Conservation (phyloP, 2,113 vertebrate species). For the Megaleporinus macrocephalus region DNA sequence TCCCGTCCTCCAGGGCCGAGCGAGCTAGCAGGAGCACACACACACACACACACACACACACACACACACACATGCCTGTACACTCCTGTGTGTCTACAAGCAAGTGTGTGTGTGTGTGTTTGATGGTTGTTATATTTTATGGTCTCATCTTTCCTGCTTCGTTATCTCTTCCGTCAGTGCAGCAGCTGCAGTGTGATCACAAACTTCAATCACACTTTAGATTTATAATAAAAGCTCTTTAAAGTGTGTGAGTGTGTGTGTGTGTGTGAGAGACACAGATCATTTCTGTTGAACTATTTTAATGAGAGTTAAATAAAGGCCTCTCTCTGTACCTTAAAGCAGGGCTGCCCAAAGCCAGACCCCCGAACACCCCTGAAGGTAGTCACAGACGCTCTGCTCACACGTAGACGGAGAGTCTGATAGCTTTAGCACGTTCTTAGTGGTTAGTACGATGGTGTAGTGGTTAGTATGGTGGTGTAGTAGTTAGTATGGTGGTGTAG, state of each 20-base stretch:
- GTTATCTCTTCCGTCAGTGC: not conserved
- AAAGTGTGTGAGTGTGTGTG: not conserved
- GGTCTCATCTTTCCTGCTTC: not conserved
- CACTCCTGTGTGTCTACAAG: not conserved
- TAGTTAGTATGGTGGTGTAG: too few relatives aligned
- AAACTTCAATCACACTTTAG: not conserved
- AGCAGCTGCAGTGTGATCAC: not conserved
- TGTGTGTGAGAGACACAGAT: not conserved
- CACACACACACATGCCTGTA: not conserved
- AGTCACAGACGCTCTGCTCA: too few relatives aligned
- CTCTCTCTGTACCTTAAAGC: too few relatives aligned
- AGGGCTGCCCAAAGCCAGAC: too few relatives aligned
- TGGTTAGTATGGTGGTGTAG: too few relatives aligned
- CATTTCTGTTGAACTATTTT: too few relatives aligned
- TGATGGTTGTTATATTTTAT: not conserved
- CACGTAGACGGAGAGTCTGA: too few relatives aligned
- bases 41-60: not conserved
- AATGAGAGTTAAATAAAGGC: too few relatives aligned
- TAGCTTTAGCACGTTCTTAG: too few relatives aligned
- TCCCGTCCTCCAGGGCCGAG: not conserved
- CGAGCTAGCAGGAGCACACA: not conserved
- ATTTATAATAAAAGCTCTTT: not conserved
- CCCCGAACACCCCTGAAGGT: too few relatives aligned
- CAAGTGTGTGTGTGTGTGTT: not conserved
- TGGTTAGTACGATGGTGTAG: too few relatives aligned